phyloP scores from a whole-genome alignment of 2,113 vertebrate species.

The Otus sunia region DNA sequence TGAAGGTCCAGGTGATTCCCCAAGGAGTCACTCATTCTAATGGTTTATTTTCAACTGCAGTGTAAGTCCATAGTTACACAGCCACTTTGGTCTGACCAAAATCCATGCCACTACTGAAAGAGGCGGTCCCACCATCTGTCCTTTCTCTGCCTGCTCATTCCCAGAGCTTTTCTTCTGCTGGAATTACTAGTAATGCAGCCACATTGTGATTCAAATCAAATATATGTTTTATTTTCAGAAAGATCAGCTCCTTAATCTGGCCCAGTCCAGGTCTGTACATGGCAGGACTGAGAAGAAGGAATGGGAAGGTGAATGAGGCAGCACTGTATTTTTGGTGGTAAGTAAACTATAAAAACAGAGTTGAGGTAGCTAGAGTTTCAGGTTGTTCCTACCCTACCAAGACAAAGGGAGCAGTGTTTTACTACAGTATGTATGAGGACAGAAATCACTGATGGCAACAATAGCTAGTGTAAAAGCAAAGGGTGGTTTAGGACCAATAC shows the following conservation, averaged over 20 bases:
- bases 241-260: not conserved
- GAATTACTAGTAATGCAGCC: not conserved
- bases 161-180: not conserved
- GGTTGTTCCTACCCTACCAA: not conserved
- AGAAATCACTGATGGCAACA: not conserved
- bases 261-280: not conserved
- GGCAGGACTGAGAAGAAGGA: not conserved
- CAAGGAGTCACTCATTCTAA: not conserved
- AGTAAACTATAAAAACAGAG: not conserved
- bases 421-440: too few species aligned
- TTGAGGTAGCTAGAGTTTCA: not conserved
- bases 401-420: not conserved
- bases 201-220: not conserved
- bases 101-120: not conserved
- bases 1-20: not conserved
- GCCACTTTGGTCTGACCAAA: not conserved
- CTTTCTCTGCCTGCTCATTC: not conserved
- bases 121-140: not conserved
- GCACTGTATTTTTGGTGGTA: not conserved
- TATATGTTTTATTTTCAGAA: not conserved
- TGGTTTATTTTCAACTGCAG: not conserved
- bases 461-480: not conserved
- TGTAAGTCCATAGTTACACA: not conserved
- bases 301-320: not conserved
- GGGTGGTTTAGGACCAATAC: not conserved